Conservation (phyloP, 2,113 vertebrate species). For the Callorhinus ursinus region DNA sequence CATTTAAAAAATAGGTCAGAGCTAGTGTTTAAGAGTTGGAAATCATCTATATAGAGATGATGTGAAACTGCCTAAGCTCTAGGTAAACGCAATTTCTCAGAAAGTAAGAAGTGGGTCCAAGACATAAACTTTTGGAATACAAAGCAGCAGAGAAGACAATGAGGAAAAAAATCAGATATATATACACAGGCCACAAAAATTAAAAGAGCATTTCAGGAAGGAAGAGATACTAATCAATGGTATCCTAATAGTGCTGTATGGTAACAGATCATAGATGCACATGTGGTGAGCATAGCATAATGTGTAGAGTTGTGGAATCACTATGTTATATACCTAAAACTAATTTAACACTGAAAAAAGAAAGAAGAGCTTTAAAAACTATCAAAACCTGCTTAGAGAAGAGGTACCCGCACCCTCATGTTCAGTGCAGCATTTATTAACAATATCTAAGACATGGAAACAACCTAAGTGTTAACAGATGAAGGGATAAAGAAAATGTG, state of each 20-base stretch:
- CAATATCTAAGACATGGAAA: background rate
- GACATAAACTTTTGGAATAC: background rate
- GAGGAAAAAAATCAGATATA: background rate
- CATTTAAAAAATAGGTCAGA: background rate
- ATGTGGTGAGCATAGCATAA: background rate
- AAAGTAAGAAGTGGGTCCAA: conserved; percentile 3
- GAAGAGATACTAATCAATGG: background rate
- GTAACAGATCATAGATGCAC: background rate
- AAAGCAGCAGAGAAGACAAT: background rate
- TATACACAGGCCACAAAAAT: background rate
- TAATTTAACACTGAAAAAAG: background rate
- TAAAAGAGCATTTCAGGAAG: background rate
- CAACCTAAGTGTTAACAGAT: background rate
- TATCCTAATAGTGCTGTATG: background rate
- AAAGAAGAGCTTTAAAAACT: background rate
- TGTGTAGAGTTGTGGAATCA: background rate
- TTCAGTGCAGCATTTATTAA: background rate
- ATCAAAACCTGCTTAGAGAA: background rate
- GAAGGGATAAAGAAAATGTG: background rate
- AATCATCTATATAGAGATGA: background rate
- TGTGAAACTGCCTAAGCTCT: background rate
- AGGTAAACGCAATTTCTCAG: background rate
- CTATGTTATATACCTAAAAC: background rate
- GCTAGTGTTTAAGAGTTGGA: background rate
- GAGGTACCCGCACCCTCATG: background rate